Base-by-base conservation (phyloP, 2,888 invertebrate species). In the Eupsilia transversa region DNA sequence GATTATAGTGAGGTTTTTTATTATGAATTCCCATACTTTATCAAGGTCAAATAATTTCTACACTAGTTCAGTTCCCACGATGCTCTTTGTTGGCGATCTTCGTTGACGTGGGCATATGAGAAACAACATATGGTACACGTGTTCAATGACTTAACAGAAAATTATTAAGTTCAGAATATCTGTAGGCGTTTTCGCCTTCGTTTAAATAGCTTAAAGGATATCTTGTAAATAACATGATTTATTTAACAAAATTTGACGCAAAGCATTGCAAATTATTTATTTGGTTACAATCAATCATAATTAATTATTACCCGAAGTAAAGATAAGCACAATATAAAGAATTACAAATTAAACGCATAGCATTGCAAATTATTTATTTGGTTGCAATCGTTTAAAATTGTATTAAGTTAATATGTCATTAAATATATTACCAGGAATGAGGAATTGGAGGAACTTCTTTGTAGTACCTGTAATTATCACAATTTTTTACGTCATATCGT, bases 361-460 rank as follows among this genome's bases (percentile, higher is more conserved):
- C 43, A 54, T 33, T 72, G 49, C 10, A 59, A 46, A 30, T 59
- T 3, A 49, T 81, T 66, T 63, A 78, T 61, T 72, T 54, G 41
- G 2, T 35, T 68, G 65, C 6, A 66, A 35, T 35, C 27, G 6
- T 30, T 63, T 54, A 65, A 38, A 33, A 57, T 64, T 30, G 46
- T n/a, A 14, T 17, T 46, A 20, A 41, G 7, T 17, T 17, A 17
- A 59, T 43, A 30, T 38, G 9, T 2, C n/a, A 38, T 20, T 12
- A 9, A n/a, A 65, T 46, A 54, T 54, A 61, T 77, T 86, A 93
- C 93, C 94, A 94, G 14, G 93, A 87, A 69, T 92, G 95, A 23
- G 95, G 96, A 43, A 96, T 95, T 12, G 96, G 95, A 27, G 96
- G 96, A 3, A 96, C 95, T 91, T 96, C 95, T 85, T 96, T 96